Conservation (phyloP, 2,113 vertebrate species). For the Cyanoderma ruficeps region DNA sequence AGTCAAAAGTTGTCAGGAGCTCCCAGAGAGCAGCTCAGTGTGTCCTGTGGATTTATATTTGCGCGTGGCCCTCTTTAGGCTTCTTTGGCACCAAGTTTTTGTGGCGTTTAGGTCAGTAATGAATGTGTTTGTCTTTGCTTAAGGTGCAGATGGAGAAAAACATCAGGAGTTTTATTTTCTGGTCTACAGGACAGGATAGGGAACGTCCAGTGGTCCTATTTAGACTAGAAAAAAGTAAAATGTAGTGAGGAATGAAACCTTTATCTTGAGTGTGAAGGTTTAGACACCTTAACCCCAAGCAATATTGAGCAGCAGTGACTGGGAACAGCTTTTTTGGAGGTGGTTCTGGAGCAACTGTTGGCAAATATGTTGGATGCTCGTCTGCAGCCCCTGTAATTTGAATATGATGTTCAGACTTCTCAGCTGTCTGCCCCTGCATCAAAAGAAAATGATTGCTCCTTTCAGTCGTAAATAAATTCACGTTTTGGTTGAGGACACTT, state of each 20-base stretch:
- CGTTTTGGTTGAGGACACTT: conserved; percentile 44
- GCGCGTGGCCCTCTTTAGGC: background rate
- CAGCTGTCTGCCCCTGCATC: conserved; percentile 32
- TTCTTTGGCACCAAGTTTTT: background rate
- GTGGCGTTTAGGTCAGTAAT: background rate
- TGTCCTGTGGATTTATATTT: background rate
- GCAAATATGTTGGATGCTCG: background rate
- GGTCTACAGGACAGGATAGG: background rate
- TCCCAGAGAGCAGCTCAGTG: background rate
- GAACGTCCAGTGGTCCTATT: background rate
- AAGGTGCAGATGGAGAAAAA: background rate
- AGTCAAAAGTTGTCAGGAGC: background rate
- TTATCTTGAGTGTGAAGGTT: background rate
- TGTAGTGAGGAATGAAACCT: background rate
- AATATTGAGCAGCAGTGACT: background rate
- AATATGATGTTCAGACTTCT: conserved; percentile 15
- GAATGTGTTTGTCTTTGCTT: background rate
- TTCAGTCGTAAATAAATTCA: conserved; percentile 46
- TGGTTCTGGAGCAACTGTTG: background rate
- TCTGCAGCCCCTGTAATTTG: background rate
- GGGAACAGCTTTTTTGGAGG: conserved; percentile 43
- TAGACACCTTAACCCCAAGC: background rate
- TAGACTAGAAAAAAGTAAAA: background rate
- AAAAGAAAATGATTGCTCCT: conserved; percentile 23
- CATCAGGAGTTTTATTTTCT: background rate